Base-by-base conservation (phyloP, 2,888 invertebrate genomes). In the Dolichopus griseipennis region DNA sequence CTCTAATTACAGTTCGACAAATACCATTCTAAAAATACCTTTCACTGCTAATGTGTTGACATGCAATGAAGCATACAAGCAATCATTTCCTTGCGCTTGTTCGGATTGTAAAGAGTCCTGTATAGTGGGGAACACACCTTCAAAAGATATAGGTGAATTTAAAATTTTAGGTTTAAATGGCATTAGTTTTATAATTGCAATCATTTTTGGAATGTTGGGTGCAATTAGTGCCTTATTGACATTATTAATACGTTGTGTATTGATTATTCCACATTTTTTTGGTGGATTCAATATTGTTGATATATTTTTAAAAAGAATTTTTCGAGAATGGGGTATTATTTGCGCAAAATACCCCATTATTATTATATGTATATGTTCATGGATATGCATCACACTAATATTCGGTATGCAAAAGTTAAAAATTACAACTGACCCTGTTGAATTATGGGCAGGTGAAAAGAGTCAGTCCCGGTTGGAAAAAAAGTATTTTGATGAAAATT, bases 361-460 rank as follows among this genome's bases (percentile, higher is more conserved):
- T 15, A 84, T 90, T 1, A 78, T 94, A 20, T 84, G 88, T 75
- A 69, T 89, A 10, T 85, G 86, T 33, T 84, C 87, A 0, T 87
- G 90, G 83, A 68, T 88, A 1, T 82, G 88, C 34, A 76, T 65
- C 3, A 77, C 82, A 0, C 81, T 93, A 69, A 83, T 87, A 5
- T 87, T 85, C 72, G 96, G 96, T n/a, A 83, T 89, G 12, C 69
- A 83, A 0, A 83, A 83, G 68, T 79, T 95, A 71, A 80, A 86
- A 70, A 84, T 97, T 1, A 95, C 93, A 0, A 89, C 94, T 0
- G 89, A 95, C 78, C 97, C 97, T 0, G 88, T 96, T 1, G 92
- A 97, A 78, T 85, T 98, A 64, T 98, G 98, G 98, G 93, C 97
- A 0, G 85, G 94, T 0, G 90, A 92, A 1, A 81, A 84, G 34